Conservation (phyloP, 2,797 vertebrate species). For the Prionace glauca region DNA sequence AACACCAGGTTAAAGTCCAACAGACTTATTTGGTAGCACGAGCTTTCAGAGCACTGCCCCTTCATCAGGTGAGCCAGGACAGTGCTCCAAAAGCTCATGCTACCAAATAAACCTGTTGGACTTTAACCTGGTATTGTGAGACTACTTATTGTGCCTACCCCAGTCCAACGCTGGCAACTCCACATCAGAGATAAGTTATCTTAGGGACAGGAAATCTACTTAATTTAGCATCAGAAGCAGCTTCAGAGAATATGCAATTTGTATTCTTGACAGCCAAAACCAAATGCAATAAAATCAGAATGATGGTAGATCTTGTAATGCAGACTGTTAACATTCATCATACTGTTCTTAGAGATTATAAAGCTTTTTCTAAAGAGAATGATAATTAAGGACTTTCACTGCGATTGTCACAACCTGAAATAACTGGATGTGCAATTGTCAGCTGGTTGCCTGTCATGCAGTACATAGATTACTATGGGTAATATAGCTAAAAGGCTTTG, state of each 20-base stretch:
- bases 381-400: not conserved
- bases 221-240: not conserved
- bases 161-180: too few species aligned
- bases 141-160: too few species aligned
- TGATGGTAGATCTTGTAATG: not conserved
- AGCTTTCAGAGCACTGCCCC: too few species aligned
- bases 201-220: not conserved
- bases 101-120: too few species aligned
- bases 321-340: not conserved
- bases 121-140: too few species aligned
- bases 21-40: too few species aligned
- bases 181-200: too few species aligned
- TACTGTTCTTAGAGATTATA: not conserved
- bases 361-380: not conserved
- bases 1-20: too few species aligned
- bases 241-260: not conserved
- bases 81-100: too few species aligned
- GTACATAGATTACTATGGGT: not conserved
- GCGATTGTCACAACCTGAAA: not conserved
- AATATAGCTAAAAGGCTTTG: not conserved
- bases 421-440: not conserved
- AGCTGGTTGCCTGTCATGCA: not conserved
- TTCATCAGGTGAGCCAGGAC: too few species aligned
- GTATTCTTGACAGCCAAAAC: not conserved
- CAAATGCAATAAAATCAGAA: not conserved